Conservation (phyloP, 1,140 invertebrate species). For the Alviniconcha marisindica region DNA sequence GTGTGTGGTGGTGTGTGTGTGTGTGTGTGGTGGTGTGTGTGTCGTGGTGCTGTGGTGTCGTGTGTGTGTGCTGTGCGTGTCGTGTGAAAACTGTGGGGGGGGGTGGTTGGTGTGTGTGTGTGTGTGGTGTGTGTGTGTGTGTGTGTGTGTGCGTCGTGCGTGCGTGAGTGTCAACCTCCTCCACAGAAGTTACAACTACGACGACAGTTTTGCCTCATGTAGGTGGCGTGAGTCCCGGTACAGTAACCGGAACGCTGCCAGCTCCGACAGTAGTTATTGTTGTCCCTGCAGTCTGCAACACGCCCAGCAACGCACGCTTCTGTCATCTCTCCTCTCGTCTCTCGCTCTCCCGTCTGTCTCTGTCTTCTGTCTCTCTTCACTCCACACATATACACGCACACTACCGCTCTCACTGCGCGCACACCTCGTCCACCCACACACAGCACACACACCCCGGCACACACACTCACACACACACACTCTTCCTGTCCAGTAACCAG, state of each 20-base stretch:
- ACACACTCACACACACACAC: no score
- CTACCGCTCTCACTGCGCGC: no score
- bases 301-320: not conserved
- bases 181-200: conserved; percentile 58
- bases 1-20: not conserved
- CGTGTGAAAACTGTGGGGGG: no score
- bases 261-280: conserved; percentile 41
- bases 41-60: not conserved
- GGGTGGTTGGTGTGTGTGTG: not conserved
- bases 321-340: not conserved
- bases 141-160: not conserved
- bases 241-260: conserved; percentile 61
- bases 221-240: conserved; percentile 47
- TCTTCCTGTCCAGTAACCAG: no score
- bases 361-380: not conserved
- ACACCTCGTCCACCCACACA: no score
- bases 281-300: conserved; percentile 22
- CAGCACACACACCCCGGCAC: no score
- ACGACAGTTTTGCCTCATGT: conserved; percentile 58
- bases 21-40: not conserved
- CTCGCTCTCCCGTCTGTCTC: not conserved
- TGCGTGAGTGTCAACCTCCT: not conserved
- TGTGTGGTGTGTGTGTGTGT: not conserved
- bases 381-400: no score
- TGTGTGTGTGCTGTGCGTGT: no score